Base-by-base conservation (phyloP, 2,888 invertebrate species). In the Pyrochroa serraticornis region DNA sequence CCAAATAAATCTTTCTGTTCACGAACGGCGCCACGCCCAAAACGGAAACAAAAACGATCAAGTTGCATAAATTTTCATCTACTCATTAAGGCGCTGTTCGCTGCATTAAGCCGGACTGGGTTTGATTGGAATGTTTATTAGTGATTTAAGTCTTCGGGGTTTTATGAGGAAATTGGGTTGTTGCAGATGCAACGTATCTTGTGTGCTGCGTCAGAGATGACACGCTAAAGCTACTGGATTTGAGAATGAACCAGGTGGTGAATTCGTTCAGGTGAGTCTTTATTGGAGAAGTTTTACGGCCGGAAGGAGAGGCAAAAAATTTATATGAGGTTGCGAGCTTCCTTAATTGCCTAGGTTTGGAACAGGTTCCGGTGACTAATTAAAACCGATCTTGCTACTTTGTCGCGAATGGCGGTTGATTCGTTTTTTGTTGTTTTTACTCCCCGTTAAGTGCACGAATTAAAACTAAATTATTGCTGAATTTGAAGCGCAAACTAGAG, bases 181-280 rank as follows among this genome's bases (percentile, higher is more conserved):
- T 81, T 81, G 61, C 86, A 93, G 97, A 97, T 84, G 89, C 90
- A 70, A 91, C 91, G 81, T 92, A 91, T 79, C 84, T 99, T 67
- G 82, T 98, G 74, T 91, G 92, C 74, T 97, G 97, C 78, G 93
- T 95, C 49, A 84, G 98, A 71, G 98, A 98, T 79, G 97, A 98
- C 81, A 93, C 95, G 12, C 86, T 99, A 70, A 94, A 94, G 78
- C 84, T 97, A 53, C 87, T 99, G 77, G 98, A 99, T 82, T 84
- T 98, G 64, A 86, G 98, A 76, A 95, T 92, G 89, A 96, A 94
- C 82, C 90, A 92, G 79, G 92, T 97, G 60, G 86, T 95, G 62
- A 87, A 90, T 64, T 91, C 94, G 55, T 95, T 94, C 82, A 89
- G 91, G 96, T 96, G 84, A 85, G 85, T 80, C 35, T 13, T 8